phyloP scores from a whole-genome alignment of 2,797 vertebrate species.

The Argya squamiceps region DNA sequence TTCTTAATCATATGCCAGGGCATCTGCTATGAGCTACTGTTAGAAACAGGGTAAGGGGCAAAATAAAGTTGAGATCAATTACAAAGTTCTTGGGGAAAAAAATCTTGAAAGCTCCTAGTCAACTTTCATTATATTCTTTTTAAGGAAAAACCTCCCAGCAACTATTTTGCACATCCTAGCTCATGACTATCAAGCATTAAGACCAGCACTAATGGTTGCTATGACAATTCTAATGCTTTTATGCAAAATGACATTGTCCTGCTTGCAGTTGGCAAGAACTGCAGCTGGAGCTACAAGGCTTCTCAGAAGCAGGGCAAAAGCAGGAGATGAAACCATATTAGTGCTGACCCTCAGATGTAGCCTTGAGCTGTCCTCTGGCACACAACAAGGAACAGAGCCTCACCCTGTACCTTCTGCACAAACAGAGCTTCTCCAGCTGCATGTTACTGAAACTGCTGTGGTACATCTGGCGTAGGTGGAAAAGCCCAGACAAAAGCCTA shows the following conservation, averaged over 20 bases:
- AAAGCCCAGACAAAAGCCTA: neutral
- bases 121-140: neutral
- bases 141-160: neutral
- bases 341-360: neutral
- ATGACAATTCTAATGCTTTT: neutral
- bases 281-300: neutral
- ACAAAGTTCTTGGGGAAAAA: neutral
- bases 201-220: neutral
- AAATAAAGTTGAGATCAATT: neutral
- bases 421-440: neutral
- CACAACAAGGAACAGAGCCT: neutral
- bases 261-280: neutral
- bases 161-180: neutral
- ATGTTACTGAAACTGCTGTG: neutral
- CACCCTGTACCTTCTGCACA: neutral
- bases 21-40: neutral
- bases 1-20: neutral
- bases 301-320: neutral
- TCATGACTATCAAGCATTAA: neutral
- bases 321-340: neutral
- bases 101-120: neutral
- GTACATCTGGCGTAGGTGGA: neutral
- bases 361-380: neutral
- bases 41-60: neutral
- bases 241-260: neutral